Base-by-base conservation (phyloP, 2,797 vertebrate species). In the Anguilla pacifica region DNA sequence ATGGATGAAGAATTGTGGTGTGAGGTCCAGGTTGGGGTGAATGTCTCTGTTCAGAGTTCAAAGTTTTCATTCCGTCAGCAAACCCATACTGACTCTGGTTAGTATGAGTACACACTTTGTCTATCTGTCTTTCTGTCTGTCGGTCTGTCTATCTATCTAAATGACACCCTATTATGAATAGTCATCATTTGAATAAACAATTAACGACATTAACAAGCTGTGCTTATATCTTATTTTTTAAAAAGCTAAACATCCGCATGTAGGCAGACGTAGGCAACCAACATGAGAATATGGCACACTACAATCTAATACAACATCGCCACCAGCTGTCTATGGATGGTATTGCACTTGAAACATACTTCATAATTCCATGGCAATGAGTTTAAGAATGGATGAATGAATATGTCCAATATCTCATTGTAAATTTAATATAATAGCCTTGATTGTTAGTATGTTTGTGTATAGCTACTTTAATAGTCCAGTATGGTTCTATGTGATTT, bases 1-100 rank as follows among this genome's bases (percentile, higher is more conserved):
- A 83, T 83, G 61, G 31, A 31, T 9, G 81, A 83, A 31, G 61
- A 13, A n/a, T 84, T 81, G 85, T 89, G 88, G 85, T 89, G 88
- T 61, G 85, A 84, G 11, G 53, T 89, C 39, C 85, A 86, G n/a
- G 70, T 51, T 15, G 81, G 88, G 31, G 59, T 31, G 55, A 53
- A 70, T 83, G 25, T 11, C 0, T 19, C 28, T 39, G 7, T 49
- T 13, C 55, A 9, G 7, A 87, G 81, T 81, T 9, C 46, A 51
- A 70, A 35, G 46, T 70, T 51, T 84, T 83, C 46, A 55, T 83
- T 87, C 46, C 57, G 6, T 57, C 46, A 31, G 5, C 19, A 31
- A 31, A 31, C 31, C 31, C n/a, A n/a, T n/a, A n/a, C n/a, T n/a
- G n/a, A n/a, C n/a, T n/a, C n/a, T n/a, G n/a, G n/a, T n/a, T n/a